A percentile compares a stretch with the other conserved stretches of the same genome.
Conservation (phyloP, 92 coral and sea anemone species). For the Isaurus tuberculatus region DNA sequence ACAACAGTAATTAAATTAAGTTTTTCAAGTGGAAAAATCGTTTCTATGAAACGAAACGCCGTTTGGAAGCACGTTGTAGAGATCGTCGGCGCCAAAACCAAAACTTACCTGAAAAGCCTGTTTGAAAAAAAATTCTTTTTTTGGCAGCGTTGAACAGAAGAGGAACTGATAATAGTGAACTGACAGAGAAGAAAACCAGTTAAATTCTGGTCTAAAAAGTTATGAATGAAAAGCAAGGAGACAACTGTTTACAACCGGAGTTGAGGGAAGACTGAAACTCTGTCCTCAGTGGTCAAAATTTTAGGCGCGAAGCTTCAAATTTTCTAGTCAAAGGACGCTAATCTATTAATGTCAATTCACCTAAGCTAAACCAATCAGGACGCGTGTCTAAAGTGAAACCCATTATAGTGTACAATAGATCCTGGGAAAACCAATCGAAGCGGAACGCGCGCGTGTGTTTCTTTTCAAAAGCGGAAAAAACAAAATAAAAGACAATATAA, state of each 20-base stretch:
- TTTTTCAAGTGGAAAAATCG: background rate
- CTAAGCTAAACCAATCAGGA: constrained; percentile 20
- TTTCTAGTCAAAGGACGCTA: constrained; percentile 49
- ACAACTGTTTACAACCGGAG: constrained; percentile 22
- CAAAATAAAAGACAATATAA: background rate
- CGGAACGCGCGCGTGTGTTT: background rate
- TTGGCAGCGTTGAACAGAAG: background rate
- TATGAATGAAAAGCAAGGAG: constrained; percentile 14
- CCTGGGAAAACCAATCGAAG: background rate
- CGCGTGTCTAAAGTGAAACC: constrained; percentile 25
- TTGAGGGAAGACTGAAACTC: constrained; percentile 20
- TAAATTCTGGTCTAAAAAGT: background rate
- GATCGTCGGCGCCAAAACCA: constrained; percentile 22
- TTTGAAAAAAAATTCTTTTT: background rate
- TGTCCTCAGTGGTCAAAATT: constrained; percentile 28
- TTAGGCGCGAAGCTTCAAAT: constrained; percentile 65
- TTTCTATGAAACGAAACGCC: constrained; percentile 38
- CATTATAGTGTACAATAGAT: constrained; percentile 25
- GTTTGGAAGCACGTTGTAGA: constrained; percentile 13
- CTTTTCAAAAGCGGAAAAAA: background rate
- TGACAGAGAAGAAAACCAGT: background rate
- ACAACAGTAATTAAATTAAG: background rate
- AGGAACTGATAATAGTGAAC: background rate
- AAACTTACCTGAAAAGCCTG: constrained; percentile 42
- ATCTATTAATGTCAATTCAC: constrained; percentile 13